Conservation (phyloP, 2,113 vertebrate genomes). For the Myocastor coypus region DNA sequence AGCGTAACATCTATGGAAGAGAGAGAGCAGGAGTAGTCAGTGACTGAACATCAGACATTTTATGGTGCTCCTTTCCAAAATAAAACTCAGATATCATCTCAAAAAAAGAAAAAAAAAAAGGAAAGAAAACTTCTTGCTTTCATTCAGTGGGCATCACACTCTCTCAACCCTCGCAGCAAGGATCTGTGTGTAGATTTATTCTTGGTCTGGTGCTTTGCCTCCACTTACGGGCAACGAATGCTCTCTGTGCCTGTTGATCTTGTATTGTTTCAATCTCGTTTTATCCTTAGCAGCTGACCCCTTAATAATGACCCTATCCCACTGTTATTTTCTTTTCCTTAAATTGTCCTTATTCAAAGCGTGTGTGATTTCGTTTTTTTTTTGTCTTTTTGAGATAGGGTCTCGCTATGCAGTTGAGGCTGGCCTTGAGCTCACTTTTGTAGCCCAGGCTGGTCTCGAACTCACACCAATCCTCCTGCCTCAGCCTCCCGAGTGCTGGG, state of each 20-base stretch:
- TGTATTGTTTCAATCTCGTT: background rate
- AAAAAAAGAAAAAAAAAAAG: no score
- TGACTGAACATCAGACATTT: no score
- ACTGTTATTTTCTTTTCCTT: background rate
- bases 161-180: background rate
- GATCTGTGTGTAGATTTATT: background rate
- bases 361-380: background rate
- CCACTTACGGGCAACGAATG: background rate
- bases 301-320: background rate
- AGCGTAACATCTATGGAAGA: no score
- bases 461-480: no score
- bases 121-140: background rate
- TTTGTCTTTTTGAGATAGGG: no score
- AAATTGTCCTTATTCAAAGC: background rate
- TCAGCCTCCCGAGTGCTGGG: no score
- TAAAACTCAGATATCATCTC: no score
- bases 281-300: background rate
- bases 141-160: background rate
- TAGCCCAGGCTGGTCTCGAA: no score
- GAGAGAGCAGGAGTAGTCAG: no score
- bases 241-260: background rate
- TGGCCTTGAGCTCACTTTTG: no score
- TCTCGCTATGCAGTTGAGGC: no score
- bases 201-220: background rate
- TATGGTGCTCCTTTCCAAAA: no score